Conservation (phyloP, 2,888 invertebrate species). For the Artemia sinica region DNA sequence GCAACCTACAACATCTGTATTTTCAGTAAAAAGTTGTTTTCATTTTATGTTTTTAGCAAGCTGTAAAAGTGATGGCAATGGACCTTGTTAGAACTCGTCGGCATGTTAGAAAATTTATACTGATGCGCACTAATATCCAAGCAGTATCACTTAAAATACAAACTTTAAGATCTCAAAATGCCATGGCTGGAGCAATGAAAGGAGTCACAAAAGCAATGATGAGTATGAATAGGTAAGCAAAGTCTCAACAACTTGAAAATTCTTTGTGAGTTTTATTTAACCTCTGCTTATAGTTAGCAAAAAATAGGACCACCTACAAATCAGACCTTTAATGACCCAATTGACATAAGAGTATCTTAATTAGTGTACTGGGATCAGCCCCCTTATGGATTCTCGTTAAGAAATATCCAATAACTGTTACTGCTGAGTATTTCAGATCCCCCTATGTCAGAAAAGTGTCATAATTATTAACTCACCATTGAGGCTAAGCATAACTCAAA, state of each 20-base stretch:
- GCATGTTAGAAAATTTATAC: slow-evolving; percentile 93
- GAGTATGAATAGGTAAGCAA: slow-evolving; percentile 69
- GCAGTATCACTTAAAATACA: slow-evolving; percentile 93
- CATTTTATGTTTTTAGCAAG: slow-evolving; percentile 48
- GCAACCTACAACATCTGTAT: neutral
- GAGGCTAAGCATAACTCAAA: too few relatives aligned
- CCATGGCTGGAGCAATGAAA: slow-evolving; percentile 98
- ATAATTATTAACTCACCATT: too few relatives aligned
- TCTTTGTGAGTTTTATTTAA: neutral
- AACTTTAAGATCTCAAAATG: slow-evolving; percentile 90
- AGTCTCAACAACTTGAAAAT: neutral
- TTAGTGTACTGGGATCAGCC: too few relatives aligned
- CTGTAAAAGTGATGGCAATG: slow-evolving; percentile 98
- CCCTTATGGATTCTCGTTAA: too few relatives aligned
- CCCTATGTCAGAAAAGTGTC: too few relatives aligned
- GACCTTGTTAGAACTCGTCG: slow-evolving; percentile 85
- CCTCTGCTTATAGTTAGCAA: too few relatives aligned
- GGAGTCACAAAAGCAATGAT: slow-evolving; percentile 97
- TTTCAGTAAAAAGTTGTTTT: slow-evolving; percentile 3
- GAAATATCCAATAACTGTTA: too few relatives aligned
- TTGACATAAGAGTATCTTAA: too few relatives aligned
- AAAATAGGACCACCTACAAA: too few relatives aligned
- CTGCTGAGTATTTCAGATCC: too few relatives aligned
- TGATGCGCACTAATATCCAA: slow-evolving; percentile 98
- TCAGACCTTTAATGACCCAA: too few relatives aligned